Evolutionary conservation across 2,888 invertebrate species (phyloP).

Genomic region (Plemyria rubiginata): DNA sequence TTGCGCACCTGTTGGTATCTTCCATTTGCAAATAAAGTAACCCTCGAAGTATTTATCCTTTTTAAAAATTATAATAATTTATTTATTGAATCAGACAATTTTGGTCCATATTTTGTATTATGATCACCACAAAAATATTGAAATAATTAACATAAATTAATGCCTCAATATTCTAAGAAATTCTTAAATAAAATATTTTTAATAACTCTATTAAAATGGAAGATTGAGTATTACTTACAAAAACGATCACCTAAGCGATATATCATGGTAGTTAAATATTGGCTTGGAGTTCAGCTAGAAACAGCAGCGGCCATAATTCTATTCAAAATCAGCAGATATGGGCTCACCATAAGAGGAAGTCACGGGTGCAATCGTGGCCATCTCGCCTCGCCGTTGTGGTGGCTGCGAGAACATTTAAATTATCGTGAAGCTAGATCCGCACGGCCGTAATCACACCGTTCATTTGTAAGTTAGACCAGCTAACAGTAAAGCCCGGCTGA

Average conservation of each 20-base stretch:
- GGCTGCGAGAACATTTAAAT: slow-evolving; percentile 81
- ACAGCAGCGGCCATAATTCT: slow-evolving; percentile 64
- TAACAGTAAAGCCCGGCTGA: slow-evolving; percentile 73
- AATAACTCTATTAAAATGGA: background rate
- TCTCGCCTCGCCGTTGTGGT: slow-evolving; percentile 63
- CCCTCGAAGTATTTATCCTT: slow-evolving; percentile 34
- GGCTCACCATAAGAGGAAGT: slow-evolving; percentile 76
- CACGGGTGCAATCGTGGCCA: slow-evolving; percentile 74
- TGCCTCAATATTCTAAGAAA: background rate
- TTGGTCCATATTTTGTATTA: too few relatives aligned
- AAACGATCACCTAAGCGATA: slow-evolving; percentile 18
- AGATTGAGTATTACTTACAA: background rate
- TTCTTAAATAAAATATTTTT: background rate
- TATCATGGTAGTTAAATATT: slow-evolving; percentile 33
- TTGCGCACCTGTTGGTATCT: slow-evolving; percentile 49
- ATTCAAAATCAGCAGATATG: slow-evolving; percentile 74
- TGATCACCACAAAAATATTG: slow-evolving; percentile 12
- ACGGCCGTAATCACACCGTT: slow-evolving; percentile 81
- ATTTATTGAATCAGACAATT: too few relatives aligned
- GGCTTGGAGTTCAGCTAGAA: slow-evolving; percentile 36
- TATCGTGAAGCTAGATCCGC: slow-evolving; percentile 80
- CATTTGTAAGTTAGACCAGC: slow-evolving; percentile 78
- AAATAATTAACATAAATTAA: background rate
- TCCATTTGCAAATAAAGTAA: slow-evolving; percentile 41
- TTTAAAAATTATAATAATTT: slow-evolving; percentile 39